Evolutionary conservation across 2,113 vertebrate genomes (phyloP).

Genomic region (Procapra przewalskii): DNA sequence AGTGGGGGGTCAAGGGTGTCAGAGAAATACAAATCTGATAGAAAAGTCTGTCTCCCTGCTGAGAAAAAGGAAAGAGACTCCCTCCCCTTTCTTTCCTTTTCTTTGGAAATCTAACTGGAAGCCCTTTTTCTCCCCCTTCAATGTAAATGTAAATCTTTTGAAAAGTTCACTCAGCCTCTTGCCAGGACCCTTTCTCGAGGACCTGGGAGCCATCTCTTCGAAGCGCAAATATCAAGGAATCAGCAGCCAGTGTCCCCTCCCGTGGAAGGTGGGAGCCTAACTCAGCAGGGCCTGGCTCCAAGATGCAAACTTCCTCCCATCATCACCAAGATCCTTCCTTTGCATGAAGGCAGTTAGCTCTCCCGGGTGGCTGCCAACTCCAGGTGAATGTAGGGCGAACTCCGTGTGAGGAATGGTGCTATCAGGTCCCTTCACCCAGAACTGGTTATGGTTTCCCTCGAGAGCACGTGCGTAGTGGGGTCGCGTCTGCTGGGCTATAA

Average conservation of each 20-base stretch:
- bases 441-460: neutral
- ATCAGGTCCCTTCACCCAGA: neutral
- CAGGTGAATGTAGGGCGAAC: neutral
- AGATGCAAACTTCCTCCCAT: neutral
- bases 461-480: neutral
- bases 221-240: neutral
- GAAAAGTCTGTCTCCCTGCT: neutral
- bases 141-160: neutral
- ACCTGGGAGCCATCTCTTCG: neutral
- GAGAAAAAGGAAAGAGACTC: neutral
- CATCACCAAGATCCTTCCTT: neutral
- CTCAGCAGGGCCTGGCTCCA: neutral
- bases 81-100: neutral
- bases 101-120: neutral
- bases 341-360: neutral
- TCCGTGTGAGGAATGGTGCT: neutral
- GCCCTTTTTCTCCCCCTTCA: neutral
- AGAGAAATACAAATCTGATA: neutral
- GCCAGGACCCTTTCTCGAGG: neutral
- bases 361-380: neutral
- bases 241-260: neutral
- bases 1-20: neutral
- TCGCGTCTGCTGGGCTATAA: neutral
- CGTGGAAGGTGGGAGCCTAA: fast-evolving
- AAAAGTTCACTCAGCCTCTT: neutral